Evolutionary conservation across 2,888 invertebrate genomes (phyloP), one percentile per base, ranked within the genome.

Genomic region (Carcina quercana): DNA sequence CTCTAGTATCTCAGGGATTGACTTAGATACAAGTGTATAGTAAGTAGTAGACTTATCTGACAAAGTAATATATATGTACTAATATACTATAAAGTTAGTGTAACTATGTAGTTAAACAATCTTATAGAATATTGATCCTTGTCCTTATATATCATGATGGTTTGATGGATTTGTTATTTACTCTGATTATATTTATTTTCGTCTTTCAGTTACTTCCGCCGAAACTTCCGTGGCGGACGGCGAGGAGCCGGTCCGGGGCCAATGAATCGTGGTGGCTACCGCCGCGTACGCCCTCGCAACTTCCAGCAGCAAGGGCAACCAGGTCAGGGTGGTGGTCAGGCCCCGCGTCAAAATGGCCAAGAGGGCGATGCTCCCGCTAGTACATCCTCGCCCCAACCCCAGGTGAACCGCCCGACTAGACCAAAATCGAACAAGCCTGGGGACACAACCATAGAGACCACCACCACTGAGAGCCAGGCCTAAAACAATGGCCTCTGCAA

Each of bases 221-320:
- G 90, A 48, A 91, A 92, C 67, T 90, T 88, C 86, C 89, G 90
- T 45, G 89, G 90, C 28, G 89, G 89, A 47, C 85, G 89, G 45
- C 88, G 88, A 13, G 72, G 80, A 25, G 73, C 63, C 26, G 76
- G 73, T 2, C 66, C 75, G 2, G 75, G 78, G 19, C 74, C 76
- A 2, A 68, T 75, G 71, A 75, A 74, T 54, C 75, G 78, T 42
- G 72, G 48, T 20, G 60, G 79, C 25, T 79, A 64, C 60, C 64
- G 79, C 21, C 72, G 78, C 50, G 62, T 65, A 53, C 70, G 79
- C 28, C 73, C 72, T 43, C 75, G 78, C 57, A 67, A 67, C 53
- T 66, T 57, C 57, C 65, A 59, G 50, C 56, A 44, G 34, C 65
- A 42, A 32, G 46, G 45, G 26, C 50, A 41, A 44, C 42, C 29